A percentile compares a stretch with the other conserved stretches of the same genome.
phyloP scores from a whole-genome alignment of 1,140 invertebrate genomes.

The Bombus haemorrhoidalis region DNA sequence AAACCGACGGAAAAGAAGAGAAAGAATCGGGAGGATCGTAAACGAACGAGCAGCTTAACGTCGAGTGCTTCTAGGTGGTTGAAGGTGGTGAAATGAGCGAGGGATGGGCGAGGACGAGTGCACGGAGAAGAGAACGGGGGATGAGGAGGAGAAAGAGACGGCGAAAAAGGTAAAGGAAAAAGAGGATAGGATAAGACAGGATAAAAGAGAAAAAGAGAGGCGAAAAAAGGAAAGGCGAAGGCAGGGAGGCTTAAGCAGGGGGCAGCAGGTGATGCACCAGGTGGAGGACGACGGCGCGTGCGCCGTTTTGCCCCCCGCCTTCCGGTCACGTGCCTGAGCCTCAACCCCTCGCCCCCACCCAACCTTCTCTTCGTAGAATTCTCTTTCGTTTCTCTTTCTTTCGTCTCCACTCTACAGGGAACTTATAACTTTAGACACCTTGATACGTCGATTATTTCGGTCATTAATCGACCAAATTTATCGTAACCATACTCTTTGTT shows the following conservation, averaged over 20 bases:
- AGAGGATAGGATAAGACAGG: slow-evolving; percentile 35
- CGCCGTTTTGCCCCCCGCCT: slow-evolving; percentile 77
- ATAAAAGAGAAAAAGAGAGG: slow-evolving; percentile 61
- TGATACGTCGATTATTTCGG: neutral
- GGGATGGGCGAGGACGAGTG: slow-evolving; percentile 5
- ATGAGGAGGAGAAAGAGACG: slow-evolving; percentile 41
- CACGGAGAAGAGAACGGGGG: slow-evolving; percentile 35
- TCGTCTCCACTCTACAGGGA: neutral
- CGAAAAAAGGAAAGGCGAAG: slow-evolving; percentile 60
- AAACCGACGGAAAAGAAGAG: slow-evolving; percentile 46
- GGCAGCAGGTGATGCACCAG: slow-evolving; percentile 83
- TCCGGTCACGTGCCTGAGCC: slow-evolving; percentile 79
- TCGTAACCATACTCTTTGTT: neutral
- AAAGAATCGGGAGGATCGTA: slow-evolving; percentile 54
- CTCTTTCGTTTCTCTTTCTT: slow-evolving; percentile 51
- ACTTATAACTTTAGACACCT: slow-evolving; percentile 32
- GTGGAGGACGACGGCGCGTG: slow-evolving; percentile 81
- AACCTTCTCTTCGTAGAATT: slow-evolving; percentile 48
- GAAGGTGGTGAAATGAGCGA: slow-evolving; percentile 54
- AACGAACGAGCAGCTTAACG: slow-evolving; percentile 50
- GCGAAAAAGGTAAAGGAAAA: slow-evolving; percentile 47
- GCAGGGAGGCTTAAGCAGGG: slow-evolving; percentile 76
- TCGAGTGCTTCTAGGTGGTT: slow-evolving; percentile 49
- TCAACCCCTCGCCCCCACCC: slow-evolving; percentile 61
- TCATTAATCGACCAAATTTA: no score